Percentiles rank a stretch among this genome's conserved stretches.
These are phyloP conservation scores for Orbicella faveolata DNA, from an alignment of 64 coral and sea anemone genomes.

Conservation along the genomic window DNA sequence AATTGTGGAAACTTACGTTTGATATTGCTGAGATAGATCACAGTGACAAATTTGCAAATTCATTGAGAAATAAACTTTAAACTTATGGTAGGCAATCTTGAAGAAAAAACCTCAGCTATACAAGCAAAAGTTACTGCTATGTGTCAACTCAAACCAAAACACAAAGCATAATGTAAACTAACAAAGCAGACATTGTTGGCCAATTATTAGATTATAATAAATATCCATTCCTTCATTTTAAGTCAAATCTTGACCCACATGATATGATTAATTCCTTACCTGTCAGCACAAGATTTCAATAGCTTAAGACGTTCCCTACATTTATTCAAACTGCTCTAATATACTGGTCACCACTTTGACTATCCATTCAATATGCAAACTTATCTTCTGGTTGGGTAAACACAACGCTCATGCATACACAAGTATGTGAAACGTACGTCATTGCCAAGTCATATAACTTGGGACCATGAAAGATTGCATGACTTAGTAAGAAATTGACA, in stretches of 20 bases:
- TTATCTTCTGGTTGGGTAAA: background rate
- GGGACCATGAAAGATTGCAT: background rate
- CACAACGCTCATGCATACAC: background rate
- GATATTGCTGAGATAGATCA: background rate
- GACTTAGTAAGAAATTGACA: background rate
- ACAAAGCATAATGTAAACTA: background rate
- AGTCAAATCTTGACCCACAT: no score
- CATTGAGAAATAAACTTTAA: background rate
- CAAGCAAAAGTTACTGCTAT: background rate
- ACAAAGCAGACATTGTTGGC: background rate
- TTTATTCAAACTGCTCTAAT: background rate
- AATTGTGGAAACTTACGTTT: no score
- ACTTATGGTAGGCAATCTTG: background rate
- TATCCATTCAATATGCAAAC: slow-evolving; percentile 22
- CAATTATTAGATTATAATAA: no score
- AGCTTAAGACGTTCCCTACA: background rate
- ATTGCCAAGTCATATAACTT: background rate
- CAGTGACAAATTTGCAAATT: background rate
- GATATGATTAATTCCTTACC: no score
- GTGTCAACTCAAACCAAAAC: background rate
- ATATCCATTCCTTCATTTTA: no score
- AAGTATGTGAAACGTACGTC: background rate
- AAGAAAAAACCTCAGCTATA: background rate
- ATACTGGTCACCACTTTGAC: background rate
- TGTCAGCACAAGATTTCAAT: no score